Percentiles rank a stretch among this genome's conserved stretches.
Evolutionary conservation across 35 echinoderm and acorn worm species (phyloP).

Genomic region (Ophiothrix spiculata): DNA sequence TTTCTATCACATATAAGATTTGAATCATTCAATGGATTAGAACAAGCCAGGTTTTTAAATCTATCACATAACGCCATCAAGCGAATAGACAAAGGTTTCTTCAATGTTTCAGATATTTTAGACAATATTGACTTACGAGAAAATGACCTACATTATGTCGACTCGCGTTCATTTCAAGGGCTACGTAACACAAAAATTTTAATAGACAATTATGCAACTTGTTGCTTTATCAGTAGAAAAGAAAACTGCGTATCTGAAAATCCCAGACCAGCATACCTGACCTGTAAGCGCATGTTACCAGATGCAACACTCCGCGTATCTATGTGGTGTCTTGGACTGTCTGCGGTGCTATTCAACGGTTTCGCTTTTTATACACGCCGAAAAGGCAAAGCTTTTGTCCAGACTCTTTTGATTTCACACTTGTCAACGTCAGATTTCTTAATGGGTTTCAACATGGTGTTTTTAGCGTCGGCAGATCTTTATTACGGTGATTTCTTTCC

Average conservation of each 20-base stretch:
- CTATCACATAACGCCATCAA: not conserved
- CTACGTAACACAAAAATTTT: not conserved
- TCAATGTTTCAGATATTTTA: not conserved
- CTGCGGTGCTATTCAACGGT: not conserved
- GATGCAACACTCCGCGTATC: not conserved
- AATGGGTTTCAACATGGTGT: conserved; percentile 46
- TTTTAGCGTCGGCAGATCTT: conserved; percentile 17
- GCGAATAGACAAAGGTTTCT: not conserved
- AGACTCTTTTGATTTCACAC: conserved; percentile 26
- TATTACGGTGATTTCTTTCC: conserved; percentile 23
- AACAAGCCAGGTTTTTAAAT: not conserved
- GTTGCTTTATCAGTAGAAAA: not conserved
- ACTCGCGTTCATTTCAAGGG: not conserved
- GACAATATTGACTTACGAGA: not conserved
- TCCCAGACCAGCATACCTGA: not conserved
- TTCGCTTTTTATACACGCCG: not conserved
- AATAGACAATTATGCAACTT: not conserved
- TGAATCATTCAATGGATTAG: not conserved
- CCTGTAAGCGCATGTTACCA: conserved; percentile 1
- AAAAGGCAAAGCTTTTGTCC: not conserved
- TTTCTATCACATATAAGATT: not conserved
- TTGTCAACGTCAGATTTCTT: conserved; percentile 26
- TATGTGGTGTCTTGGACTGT: not conserved
- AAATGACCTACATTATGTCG: not conserved
- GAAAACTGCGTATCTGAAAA: not conserved